A percentile compares a stretch with the other conserved stretches of the same genome.
Conservation (phyloP, 2,888 invertebrate species). For the Epistrophe grossulariae region DNA sequence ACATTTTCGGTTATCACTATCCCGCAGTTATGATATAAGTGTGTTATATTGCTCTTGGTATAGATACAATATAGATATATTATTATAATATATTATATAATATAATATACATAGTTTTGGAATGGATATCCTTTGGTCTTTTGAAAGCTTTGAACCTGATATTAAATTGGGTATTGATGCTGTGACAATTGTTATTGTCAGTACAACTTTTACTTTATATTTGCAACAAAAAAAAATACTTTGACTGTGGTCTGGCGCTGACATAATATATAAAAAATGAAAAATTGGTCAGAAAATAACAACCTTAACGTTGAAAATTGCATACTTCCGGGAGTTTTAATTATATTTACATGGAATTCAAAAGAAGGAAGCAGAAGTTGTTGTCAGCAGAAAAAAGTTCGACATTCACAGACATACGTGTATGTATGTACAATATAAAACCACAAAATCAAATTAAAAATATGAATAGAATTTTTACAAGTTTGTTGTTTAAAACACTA, state of each 20-base stretch:
- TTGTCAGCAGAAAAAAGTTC: background rate
- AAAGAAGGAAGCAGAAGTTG: constrained; percentile 22
- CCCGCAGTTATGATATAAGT: constrained; percentile 42
- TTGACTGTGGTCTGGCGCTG: too few species aligned
- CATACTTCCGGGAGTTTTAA: too few species aligned
- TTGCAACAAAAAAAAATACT: too few species aligned
- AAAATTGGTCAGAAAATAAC: too few species aligned
- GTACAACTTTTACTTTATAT: too few species aligned
- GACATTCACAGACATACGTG: background rate
- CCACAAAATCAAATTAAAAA: constrained; percentile 63
- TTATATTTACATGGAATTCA: background rate
- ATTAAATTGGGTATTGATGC: background rate
- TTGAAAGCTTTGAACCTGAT: background rate
- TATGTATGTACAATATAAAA: too few species aligned
- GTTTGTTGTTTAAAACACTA: background rate
- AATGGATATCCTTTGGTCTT: background rate
- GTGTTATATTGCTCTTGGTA: background rate
- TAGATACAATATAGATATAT: too few species aligned
- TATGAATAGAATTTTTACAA: constrained; percentile 9
- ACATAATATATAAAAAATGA: too few species aligned
- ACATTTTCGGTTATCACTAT: constrained; percentile 7
- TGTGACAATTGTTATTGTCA: too few species aligned
- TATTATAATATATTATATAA: too few species aligned
- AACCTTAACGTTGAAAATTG: too few species aligned
- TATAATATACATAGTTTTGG: too few species aligned